Evolutionary conservation across 2,888 invertebrate species (phyloP).

Genomic region (Agonopterix arenella): DNA sequence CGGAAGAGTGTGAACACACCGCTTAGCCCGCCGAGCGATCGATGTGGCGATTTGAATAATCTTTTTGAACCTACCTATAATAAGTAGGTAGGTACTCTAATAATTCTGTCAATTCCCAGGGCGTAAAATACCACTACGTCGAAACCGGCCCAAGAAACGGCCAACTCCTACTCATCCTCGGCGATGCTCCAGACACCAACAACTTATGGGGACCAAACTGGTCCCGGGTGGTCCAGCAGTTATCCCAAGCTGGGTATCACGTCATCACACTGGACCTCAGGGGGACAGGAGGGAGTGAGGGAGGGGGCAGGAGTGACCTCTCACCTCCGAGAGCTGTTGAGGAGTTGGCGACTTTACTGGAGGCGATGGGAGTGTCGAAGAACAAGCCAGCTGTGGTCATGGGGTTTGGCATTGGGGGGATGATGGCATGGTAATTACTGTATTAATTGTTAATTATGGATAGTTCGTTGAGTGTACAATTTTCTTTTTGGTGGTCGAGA

Average conservation of each 20-base stretch:
- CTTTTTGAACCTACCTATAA: neutral
- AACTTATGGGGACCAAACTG: conserved; percentile 55
- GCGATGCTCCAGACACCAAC: conserved; percentile 57
- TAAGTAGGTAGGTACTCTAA: too few species aligned
- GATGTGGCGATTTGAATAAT: too few species aligned
- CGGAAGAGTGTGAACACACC: too few species aligned
- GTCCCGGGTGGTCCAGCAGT: conserved; percentile 40
- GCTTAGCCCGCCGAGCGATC: too few species aligned
- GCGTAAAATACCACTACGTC: conserved; percentile 68
- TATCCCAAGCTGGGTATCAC: conserved; percentile 50
- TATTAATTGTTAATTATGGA: neutral
- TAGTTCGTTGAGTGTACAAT: too few species aligned
- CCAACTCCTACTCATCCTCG: conserved; percentile 48
- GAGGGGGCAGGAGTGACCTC: conserved; percentile 46
- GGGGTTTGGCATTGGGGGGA: conserved; percentile 65
- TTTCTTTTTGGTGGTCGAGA: too few species aligned
- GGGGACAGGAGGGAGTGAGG: conserved; percentile 62
- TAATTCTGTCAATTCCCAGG: conserved; percentile 32
- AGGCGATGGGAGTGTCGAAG: conserved; percentile 52
- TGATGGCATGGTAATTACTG: conserved; percentile 59
- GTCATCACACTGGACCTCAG: conserved; percentile 61
- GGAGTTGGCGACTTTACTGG: conserved; percentile 48
- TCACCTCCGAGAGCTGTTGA: conserved; percentile 56
- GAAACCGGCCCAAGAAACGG: conserved; percentile 59
- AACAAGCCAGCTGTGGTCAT: conserved; percentile 50